Evolutionary conservation across 2,113 vertebrate genomes (phyloP), one percentile per base, ranked within the genome.

Genomic region (Mirounga angustirostris): DNA sequence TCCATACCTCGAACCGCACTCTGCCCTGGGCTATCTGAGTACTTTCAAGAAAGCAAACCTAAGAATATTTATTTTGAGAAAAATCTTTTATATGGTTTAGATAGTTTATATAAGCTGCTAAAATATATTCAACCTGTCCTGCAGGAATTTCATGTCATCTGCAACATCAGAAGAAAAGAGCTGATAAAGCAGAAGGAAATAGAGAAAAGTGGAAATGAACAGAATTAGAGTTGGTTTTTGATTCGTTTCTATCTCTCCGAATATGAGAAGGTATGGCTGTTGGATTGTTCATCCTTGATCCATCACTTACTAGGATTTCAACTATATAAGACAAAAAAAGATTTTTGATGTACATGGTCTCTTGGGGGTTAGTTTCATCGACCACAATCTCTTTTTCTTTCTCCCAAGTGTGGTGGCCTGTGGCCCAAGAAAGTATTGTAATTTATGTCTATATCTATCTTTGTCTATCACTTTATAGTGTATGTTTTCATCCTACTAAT

Each of bases 1-100:
- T 81, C 30, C 30, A 13, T 4, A 16, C 1, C 1, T 0, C 0
- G 0, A 69, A 19, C 5, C 40, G 61, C 40, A 3, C 28, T 19
- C 14, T 50, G 40, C 16, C 12, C 4, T 0, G 59, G 26, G 7
- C 40, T 50, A 30, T 78, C 67, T 22, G 69, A 67, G 19, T 28
- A 79, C 52, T 46, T 81, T 63, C 61, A 91, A 33, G 56, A 56
- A 16, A 76, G 9, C 3, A 33, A 63, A 93, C 28, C 12, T 61
- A 93, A 80, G 50, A 88, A 22, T 9, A 54, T 26, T 73, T 89
- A 21, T 92, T 94, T 94, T 63, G 4, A 94, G 26, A 67, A 79
- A 82, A 78, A 5, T 13, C 28, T 81, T 76, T 43, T 46, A 30
- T 79, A 5, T 87, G 24, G 14, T 63, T 91, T 82, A 76, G 61